These are phyloP conservation scores for Chrysomallon squamiferum DNA, from an alignment of 1,140 invertebrate genomes.

Conservation along the genomic window DNA sequence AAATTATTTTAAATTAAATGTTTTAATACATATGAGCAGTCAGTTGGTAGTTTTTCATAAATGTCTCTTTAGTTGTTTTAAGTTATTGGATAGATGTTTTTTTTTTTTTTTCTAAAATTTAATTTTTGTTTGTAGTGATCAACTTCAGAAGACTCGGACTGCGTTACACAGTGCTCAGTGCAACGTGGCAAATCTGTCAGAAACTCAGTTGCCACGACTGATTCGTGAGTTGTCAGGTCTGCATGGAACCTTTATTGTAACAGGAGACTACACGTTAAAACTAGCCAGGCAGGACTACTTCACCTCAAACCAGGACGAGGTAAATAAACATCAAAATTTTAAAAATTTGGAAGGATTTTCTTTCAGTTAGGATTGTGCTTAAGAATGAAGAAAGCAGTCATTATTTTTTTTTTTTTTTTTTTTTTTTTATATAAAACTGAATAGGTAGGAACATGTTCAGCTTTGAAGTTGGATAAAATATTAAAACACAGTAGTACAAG, in stretches of 20 bases:
- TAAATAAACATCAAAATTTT: constrained; percentile 18
- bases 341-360: no score
- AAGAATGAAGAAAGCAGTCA: neutral
- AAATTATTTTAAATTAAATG: no score
- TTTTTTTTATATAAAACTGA: constrained; percentile 6
- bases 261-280: constrained; percentile 58
- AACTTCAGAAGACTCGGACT: constrained; percentile 24
- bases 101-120: no score
- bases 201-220: constrained; percentile 39
- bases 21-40: no score
- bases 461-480: no score
- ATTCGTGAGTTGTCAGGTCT: constrained; percentile 44
- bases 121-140: no score
- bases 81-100: no score
- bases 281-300: constrained; percentile 57
- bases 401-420: neutral
- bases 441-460: no score
- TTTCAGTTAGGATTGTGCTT: no score
- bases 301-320: constrained; percentile 54
- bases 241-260: constrained; percentile 47
- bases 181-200: constrained; percentile 27
- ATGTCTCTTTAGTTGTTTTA: no score
- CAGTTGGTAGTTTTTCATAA: no score
- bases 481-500: no score
- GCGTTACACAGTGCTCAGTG: constrained; percentile 12